Evolutionary conservation across 2,113 vertebrate species (phyloP).

Genomic region (Tachycineta bicolor): DNA sequence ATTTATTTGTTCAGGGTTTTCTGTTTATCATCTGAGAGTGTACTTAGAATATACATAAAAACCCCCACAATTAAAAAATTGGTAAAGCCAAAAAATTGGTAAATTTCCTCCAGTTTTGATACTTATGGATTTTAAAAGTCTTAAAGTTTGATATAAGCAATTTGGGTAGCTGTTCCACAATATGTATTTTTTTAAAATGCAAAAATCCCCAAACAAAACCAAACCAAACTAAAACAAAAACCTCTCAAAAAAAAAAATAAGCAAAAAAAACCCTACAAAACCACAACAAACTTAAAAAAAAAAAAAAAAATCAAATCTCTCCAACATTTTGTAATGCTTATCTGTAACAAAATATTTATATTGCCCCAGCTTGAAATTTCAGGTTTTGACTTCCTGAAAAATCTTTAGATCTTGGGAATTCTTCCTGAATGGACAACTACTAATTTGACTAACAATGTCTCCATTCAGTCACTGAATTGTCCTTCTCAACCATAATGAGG

Average conservation of each 20-base stretch:
- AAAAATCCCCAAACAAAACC: background rate
- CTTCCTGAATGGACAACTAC: background rate
- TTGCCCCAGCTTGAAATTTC: background rate
- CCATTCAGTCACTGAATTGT: background rate
- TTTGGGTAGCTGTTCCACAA: background rate
- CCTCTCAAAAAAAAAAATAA: accelerated
- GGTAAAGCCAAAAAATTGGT: background rate
- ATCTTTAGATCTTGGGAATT: background rate
- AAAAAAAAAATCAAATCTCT: background rate
- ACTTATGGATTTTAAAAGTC: background rate
- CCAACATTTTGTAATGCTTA: background rate
- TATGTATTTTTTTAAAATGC: background rate
- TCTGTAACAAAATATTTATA: background rate
- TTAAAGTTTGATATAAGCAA: background rate
- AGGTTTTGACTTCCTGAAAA: background rate
- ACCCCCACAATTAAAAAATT: background rate
- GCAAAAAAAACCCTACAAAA: no score
- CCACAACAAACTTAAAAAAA: background rate
- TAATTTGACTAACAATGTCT: background rate
- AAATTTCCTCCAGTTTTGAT: background rate
- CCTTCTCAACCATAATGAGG: background rate
- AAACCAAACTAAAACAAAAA: background rate
- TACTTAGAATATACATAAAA: background rate
- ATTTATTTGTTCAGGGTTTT: background rate
- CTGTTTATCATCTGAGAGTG: background rate